phyloP scores from a whole-genome alignment of 1,140 invertebrate genomes.

The Asobara japonica region DNA sequence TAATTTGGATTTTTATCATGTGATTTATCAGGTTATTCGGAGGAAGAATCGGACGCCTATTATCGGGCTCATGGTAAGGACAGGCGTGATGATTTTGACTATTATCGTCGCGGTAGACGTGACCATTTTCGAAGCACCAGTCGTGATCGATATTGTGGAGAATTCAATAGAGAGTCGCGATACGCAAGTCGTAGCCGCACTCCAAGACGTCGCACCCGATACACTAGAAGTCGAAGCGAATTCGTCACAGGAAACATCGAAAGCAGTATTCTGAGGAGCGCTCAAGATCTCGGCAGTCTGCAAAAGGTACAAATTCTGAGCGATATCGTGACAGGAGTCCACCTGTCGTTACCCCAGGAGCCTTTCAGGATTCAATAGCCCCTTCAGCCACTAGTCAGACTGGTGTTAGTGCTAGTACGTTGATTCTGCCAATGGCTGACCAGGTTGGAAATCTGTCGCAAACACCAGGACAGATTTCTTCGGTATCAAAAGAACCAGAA shows the following conservation, averaged over 20 bases:
- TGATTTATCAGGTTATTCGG: background rate
- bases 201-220: background rate
- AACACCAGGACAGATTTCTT: background rate
- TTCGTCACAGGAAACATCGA: too few species aligned
- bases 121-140: background rate
- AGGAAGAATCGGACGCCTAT: too few species aligned
- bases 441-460: background rate
- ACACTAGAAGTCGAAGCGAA: background rate
- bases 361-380: too few species aligned
- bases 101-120: background rate
- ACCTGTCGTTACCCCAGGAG: too few species aligned
- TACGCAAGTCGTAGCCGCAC: background rate
- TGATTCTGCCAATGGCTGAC: background rate
- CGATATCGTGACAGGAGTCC: too few species aligned
- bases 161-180: background rate
- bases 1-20: background rate
- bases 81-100: background rate
- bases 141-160: background rate
- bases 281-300: background rate
- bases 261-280: background rate
- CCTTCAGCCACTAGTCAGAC: too few species aligned
- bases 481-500: background rate
- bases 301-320: too few species aligned
- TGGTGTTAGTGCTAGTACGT: too few species aligned
- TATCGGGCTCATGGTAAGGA: background rate